Evolutionary conservation across 2,797 vertebrate species (phyloP), one percentile per base, ranked within the genome.

Genomic region (Acrossocheilus wenchowensis): DNA sequence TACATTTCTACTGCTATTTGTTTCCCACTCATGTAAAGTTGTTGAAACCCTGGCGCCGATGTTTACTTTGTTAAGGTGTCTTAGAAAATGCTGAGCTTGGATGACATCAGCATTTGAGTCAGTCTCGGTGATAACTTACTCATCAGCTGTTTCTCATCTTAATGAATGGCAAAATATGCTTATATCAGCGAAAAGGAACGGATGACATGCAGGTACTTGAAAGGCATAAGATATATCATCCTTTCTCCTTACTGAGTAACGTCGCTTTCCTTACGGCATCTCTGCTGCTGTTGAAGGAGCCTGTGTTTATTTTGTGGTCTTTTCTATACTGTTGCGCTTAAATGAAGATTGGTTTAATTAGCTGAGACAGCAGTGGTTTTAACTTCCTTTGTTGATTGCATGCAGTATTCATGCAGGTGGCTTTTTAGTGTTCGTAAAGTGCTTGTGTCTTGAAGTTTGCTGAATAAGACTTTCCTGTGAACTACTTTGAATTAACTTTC

Each of bases 71-170:
- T 23, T 78, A 82, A 85, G 66, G 66, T 79, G 72, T 54, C 50
- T 87, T 15, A 26, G 64, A 86, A 80, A 80, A 62, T 87, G 87
- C 84, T 88, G 88, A 89, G 75, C 60, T 50, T 78, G 57, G 62
- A 87, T 84, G 75, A 85, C 74, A 78, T 81, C 75, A 87, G 54
- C 75, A 85, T 30, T 66, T 81, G 74, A 89, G 80, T 88, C 84
- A 68, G 64, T 78, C 64, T 66, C 57, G 73, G 80, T 81, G 50
- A 75, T 86, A 77, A 80, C 81, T 78, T 39, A 23, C 60, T 77
- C 62, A 83, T 79, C 78, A 80, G 39, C 34, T 60, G 39, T 69
- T 57, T 26, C 39, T 68, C 71, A 26, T 81, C 50, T 23, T 78
- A 81, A 85, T 85, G 87, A 48, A 36, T 26, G 62, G 30, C 19